A percentile compares a stretch with the other conserved stretches of the same genome.
Conservation (phyloP, 2,113 vertebrate species). For the Recurvirostra avosetta region DNA sequence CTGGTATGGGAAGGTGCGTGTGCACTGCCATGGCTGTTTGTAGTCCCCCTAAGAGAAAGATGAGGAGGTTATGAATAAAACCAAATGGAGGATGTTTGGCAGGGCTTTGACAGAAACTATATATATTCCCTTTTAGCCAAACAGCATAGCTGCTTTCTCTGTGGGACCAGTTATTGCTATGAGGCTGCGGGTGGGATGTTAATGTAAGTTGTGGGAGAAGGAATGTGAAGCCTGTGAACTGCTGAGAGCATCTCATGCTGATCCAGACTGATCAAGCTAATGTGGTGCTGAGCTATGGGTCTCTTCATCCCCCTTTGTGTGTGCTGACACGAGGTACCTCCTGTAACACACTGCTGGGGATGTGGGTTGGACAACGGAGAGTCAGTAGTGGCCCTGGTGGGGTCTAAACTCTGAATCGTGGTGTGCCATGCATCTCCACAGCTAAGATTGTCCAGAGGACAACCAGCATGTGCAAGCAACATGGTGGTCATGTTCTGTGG, state of each 20-base stretch:
- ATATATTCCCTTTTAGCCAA: background rate
- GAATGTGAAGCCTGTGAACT: background rate
- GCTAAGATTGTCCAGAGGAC: background rate
- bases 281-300: too few relatives aligned
- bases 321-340: background rate
- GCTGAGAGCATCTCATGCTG: background rate
- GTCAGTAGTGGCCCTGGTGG: background rate
- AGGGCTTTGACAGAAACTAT: background rate
- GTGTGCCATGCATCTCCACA: background rate
- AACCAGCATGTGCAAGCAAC: rapidly evolving
- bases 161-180: background rate
- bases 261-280: background rate
- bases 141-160: background rate
- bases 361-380: background rate
- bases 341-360: rapidly evolving
- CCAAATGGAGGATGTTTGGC: background rate
- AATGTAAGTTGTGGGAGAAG: background rate
- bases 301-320: background rate
- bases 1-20: background rate
- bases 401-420: too few relatives aligned
- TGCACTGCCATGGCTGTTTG: background rate
- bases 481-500: rapidly evolving
- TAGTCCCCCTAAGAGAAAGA: background rate
- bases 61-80: background rate
- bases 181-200: background rate